phyloP scores from a whole-genome alignment of 2,797 vertebrate genomes.

The Mico argentatus region DNA sequence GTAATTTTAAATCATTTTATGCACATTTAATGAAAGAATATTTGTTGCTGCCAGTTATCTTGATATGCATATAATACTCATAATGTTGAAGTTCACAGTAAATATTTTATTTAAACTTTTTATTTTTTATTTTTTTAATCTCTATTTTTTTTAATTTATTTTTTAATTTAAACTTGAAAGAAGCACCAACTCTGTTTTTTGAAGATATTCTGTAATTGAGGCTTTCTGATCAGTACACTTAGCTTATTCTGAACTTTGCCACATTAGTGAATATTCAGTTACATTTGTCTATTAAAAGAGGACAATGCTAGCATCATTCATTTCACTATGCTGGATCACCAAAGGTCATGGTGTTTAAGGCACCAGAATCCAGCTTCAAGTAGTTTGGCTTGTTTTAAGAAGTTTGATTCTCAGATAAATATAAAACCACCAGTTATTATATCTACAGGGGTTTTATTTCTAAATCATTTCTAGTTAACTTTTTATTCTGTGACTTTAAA shows the following conservation, averaged over 20 bases:
- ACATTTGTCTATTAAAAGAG: not conserved
- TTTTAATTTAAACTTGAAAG: not conserved
- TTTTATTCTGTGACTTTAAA: constrained; percentile 10
- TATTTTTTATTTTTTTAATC: too few species aligned
- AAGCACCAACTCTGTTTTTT: not conserved
- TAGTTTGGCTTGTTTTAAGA: not conserved
- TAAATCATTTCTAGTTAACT: constrained; percentile 36
- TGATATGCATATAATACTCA: not conserved
- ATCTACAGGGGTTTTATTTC: not conserved
- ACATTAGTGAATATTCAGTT: not conserved
- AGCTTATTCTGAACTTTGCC: not conserved
- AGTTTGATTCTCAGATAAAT: constrained; percentile 7
- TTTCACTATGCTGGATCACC: not conserved
- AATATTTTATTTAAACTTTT: not conserved
- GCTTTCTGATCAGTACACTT: not conserved
- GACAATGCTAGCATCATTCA: not conserved
- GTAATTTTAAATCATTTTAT: not conserved
- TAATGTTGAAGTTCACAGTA: not conserved
- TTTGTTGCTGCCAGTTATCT: not conserved
- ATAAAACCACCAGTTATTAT: not conserved
- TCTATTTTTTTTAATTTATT: too few species aligned
- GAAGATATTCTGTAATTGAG: not conserved
- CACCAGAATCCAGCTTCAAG: not conserved
- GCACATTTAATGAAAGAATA: not conserved
- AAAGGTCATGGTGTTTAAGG: not conserved